Conservation (phyloP, 2,888 invertebrate genomes). For the Lasioglossum vierecki region DNA sequence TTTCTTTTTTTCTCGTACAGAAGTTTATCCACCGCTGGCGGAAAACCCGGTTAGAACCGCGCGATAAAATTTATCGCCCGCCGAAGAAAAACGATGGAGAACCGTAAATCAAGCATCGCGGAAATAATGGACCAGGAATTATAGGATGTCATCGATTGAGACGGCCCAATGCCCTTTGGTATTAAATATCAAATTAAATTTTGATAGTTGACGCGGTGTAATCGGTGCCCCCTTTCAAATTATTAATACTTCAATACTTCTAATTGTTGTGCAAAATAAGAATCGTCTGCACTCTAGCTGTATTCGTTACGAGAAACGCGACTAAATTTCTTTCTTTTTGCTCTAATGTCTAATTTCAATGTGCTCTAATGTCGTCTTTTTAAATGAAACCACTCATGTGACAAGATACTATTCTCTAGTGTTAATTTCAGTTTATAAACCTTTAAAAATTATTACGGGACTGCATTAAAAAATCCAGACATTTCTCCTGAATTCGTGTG, state of each 20-base stretch:
- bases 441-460: too few relatives aligned
- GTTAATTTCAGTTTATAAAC: too few relatives aligned
- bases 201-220: neutral
- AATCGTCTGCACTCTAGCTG: too few relatives aligned
- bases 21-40: neutral
- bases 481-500: too few relatives aligned
- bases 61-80: neutral
- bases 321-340: too few relatives aligned
- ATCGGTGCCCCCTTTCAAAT: neutral
- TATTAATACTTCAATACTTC: neutral
- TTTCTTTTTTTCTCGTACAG: neutral
- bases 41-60: neutral
- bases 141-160: neutral
- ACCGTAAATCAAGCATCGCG: neutral
- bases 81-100: neutral
- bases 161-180: neutral
- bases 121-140: conserved; percentile 2
- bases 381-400: too few relatives aligned
- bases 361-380: too few relatives aligned
- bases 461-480: too few relatives aligned
- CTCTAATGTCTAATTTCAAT: too few relatives aligned
- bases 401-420: too few relatives aligned
- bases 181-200: neutral
- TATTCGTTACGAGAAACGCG: too few relatives aligned
- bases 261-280: too few relatives aligned